A percentile compares a stretch with the other conserved stretches of the same genome.
Evolutionary conservation across 1,140 invertebrate genomes (phyloP).

Genomic region (Pachypsylla venusta): DNA sequence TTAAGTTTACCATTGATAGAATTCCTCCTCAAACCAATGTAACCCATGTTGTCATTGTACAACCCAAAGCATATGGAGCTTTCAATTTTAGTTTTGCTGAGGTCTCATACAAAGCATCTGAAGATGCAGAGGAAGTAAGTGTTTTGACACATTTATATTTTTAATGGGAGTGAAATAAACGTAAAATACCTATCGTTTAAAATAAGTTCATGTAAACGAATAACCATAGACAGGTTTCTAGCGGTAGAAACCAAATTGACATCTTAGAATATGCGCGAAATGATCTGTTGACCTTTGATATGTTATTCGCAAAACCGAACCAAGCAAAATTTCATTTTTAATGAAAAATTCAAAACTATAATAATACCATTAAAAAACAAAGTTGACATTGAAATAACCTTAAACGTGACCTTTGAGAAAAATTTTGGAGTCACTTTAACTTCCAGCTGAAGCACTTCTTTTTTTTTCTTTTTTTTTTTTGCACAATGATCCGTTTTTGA

Average conservation of each 20-base stretch:
- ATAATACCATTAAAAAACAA: no score
- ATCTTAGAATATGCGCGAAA: not conserved
- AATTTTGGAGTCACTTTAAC: no score
- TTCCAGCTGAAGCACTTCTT: no score
- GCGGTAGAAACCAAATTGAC: not conserved
- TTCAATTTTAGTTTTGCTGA: constrained; percentile 96
- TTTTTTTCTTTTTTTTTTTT: no score
- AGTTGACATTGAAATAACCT: no score
- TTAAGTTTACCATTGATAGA: constrained; percentile 67
- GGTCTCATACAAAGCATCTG: constrained; percentile 70
- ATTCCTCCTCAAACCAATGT: constrained; percentile 86
- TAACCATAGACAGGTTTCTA: not conserved
- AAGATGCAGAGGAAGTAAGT: constrained; percentile 51
- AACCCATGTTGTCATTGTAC: constrained; percentile 81
- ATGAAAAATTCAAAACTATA: no score
- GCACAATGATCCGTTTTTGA: no score
- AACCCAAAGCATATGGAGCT: constrained; percentile 78
- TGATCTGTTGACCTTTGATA: no score
- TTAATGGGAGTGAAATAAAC: constrained; percentile 6
- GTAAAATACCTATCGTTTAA: constrained; percentile 12
- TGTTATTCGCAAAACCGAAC: no score
- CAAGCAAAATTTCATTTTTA: no score
- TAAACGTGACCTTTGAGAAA: no score
- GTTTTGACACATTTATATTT: no score
- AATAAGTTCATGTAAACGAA: not conserved